phyloP scores from a whole-genome alignment of 2,797 vertebrate species.

The Sciaenops ocellatus region DNA sequence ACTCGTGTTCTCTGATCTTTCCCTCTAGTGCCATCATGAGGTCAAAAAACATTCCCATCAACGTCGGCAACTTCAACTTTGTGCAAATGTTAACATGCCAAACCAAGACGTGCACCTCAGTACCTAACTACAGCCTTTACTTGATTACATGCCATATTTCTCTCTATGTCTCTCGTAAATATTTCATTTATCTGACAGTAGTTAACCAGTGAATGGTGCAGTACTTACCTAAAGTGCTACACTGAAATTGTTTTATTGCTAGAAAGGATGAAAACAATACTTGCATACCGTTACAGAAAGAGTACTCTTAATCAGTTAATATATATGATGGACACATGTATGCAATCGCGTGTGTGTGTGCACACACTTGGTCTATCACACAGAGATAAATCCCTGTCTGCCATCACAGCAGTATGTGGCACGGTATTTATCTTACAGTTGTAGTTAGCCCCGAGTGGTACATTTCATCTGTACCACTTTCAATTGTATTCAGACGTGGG shows the following conservation, averaged over 20 bases:
- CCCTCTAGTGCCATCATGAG: too few relatives aligned
- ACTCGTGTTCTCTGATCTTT: background rate
- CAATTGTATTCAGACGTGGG: constrained; percentile 74
- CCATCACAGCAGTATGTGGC: constrained; percentile 59
- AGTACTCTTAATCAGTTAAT: background rate
- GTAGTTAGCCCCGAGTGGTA: constrained; percentile 74
- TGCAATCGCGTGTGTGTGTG: background rate
- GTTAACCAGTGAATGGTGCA: constrained; percentile 14
- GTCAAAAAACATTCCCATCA: background rate
- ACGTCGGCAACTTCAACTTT: background rate
- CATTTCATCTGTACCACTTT: constrained; percentile 77
- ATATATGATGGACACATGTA: too few relatives aligned
- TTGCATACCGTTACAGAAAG: constrained; percentile 7
- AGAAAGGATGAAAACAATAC: constrained; percentile 27
- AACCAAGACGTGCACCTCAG: background rate
- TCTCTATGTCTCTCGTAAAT: background rate
- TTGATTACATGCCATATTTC: constrained; percentile 2
- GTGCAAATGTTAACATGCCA: background rate
- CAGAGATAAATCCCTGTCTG: constrained; percentile 60
- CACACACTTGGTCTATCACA: constrained; percentile 47
- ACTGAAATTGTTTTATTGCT: constrained; percentile 11
- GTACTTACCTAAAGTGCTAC: constrained; percentile 8
- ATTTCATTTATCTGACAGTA: constrained; percentile 21
- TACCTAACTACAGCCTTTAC: background rate
- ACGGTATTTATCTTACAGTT: constrained; percentile 77